These are phyloP conservation scores for Phaenicophaeus curvirostris DNA, from an alignment of 2,797 vertebrate genomes.

Conservation along the genomic window DNA sequence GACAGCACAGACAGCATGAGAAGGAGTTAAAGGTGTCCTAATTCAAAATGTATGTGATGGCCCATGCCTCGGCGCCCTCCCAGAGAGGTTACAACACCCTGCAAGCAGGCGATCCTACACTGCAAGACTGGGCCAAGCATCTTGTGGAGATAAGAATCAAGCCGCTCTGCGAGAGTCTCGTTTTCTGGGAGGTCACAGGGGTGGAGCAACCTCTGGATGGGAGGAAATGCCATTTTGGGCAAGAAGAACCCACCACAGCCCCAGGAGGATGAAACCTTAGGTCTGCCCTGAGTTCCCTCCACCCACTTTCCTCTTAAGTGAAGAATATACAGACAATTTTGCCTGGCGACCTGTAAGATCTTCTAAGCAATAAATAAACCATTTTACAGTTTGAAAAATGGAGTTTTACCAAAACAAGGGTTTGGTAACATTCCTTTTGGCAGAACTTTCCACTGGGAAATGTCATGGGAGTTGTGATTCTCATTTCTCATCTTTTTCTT, in stretches of 20 bases:
- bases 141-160: neutral
- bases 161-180: neutral
- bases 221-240: neutral
- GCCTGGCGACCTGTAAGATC: neutral
- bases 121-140: rapidly evolving
- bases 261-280: neutral
- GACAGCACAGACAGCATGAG: rapidly evolving
- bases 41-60: neutral
- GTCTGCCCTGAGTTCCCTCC: neutral
- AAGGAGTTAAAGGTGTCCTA: neutral
- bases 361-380: neutral
- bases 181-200: neutral
- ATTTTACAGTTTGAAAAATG: neutral
- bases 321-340: neutral
- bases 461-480: neutral
- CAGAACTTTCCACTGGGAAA: neutral
- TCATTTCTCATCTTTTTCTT: neutral
- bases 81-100: neutral
- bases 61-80: neutral
- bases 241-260: neutral
- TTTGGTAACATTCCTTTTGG: neutral
- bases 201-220: neutral
- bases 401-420: neutral
- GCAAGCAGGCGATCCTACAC: neutral
- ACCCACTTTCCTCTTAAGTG: neutral